These are phyloP conservation scores for Leucophenga varia DNA, from an alignment of 1,140 invertebrate genomes.

Conservation along the genomic window DNA sequence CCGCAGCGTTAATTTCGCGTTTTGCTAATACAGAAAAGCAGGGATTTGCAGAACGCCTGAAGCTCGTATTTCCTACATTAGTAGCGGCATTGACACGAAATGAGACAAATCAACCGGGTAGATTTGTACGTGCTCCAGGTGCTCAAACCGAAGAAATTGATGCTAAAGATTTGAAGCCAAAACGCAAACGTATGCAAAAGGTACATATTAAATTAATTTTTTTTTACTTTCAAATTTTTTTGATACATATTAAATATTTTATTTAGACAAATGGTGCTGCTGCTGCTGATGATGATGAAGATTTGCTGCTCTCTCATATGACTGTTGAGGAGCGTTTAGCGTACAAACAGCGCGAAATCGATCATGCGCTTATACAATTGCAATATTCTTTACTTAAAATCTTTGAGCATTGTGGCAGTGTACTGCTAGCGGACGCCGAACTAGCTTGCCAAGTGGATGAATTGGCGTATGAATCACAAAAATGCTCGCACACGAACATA, in stretches of 20 bases:
- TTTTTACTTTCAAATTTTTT: not conserved
- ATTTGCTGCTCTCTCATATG: slow-evolving; percentile 11
- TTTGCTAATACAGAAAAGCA: slow-evolving; percentile 73
- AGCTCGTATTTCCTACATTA: slow-evolving; percentile 62
- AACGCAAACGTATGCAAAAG: too few relatives aligned
- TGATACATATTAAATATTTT: not conserved
- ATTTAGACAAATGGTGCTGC: slow-evolving; percentile 9
- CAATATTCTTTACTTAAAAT: slow-evolving; percentile 61
- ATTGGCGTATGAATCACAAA: slow-evolving; percentile 73
- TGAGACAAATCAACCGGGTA: slow-evolving; percentile 23
- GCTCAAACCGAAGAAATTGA: slow-evolving; percentile 16
- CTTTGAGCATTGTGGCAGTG: slow-evolving; percentile 57
- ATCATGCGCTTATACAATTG: slow-evolving; percentile 62
- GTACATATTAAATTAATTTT: too few relatives aligned
- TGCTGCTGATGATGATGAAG: slow-evolving; percentile 2
- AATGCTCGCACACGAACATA: slow-evolving; percentile 64
- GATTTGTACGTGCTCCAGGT: slow-evolving; percentile 41
- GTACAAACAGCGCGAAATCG: slow-evolving; percentile 58
- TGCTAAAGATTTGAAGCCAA: slow-evolving; percentile 21
- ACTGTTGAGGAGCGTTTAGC: slow-evolving; percentile 41
- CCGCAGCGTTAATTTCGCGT: slow-evolving; percentile 65
- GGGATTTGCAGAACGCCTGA: slow-evolving; percentile 66
- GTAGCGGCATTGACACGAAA: slow-evolving; percentile 53
- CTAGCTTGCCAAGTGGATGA: slow-evolving; percentile 58
- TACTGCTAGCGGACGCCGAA: slow-evolving; percentile 55